These are phyloP conservation scores for Aplidium turbinatum DNA, from an alignment of 23 tunicate species.

Conservation along the genomic window DNA sequence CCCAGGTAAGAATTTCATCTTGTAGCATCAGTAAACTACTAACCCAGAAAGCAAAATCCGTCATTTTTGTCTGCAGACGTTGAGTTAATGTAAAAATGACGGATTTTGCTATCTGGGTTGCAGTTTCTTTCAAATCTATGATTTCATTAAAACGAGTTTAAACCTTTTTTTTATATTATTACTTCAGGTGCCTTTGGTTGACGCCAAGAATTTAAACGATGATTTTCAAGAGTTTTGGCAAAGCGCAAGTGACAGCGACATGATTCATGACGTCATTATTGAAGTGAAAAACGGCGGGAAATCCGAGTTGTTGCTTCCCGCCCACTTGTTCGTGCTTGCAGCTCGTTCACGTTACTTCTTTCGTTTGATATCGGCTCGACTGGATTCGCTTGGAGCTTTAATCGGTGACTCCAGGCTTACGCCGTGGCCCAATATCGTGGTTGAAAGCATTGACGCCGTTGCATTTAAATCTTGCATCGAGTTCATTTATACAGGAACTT, in stretches of 20 bases:
- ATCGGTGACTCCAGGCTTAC: no score
- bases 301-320: slow-evolving; percentile 32
- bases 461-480: slow-evolving; percentile 37
- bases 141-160: not conserved
- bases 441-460: slow-evolving; percentile 59
- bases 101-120: no score
- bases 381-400: not conserved
- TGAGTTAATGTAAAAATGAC: no score
- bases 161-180: not conserved
- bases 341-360: slow-evolving; percentile 20
- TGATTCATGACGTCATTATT: slow-evolving; percentile 46
- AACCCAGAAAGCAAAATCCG: no score
- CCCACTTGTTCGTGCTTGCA: slow-evolving; percentile 46
- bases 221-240: slow-evolving; percentile 13
- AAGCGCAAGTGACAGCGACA: slow-evolving; percentile 15
- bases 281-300: slow-evolving; percentile 13
- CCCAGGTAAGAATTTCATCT: slow-evolving; percentile 34
- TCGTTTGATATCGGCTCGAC: not conserved
- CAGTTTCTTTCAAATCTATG: not conserved
- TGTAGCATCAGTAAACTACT: not conserved
- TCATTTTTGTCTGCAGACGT: no score
- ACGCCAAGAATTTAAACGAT: not conserved
- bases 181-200: slow-evolving; percentile 47
- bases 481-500: slow-evolving; percentile 59
- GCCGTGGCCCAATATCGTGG: not conserved